Evolutionary conservation across 2,888 invertebrate genomes (phyloP), one percentile per base, ranked within the genome.

Genomic region (Cantharis lateralis): DNA sequence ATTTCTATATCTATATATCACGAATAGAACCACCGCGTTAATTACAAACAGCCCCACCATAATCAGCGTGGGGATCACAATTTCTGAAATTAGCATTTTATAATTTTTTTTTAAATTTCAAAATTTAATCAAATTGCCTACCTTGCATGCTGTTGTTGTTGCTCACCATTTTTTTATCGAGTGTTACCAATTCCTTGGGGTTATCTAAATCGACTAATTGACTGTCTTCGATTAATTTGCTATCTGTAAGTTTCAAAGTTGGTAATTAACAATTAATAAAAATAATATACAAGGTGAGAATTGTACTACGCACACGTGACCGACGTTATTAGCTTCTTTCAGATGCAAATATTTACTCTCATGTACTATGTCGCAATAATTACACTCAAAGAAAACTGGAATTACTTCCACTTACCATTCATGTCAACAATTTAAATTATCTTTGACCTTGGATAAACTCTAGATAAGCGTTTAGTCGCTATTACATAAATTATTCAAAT

Each of bases 1-100:
- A 89, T 93, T 92, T 84, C 92, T 91, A 84, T 93, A 93, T 86
- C 91, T 92, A 88, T 93, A 93, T 85, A 95, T 94, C 84, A 94
- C 91, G 85, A 93, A 92, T 71, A 95, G 91, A 85, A 94, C 92
- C 85, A 93, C 91, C 73, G 93, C 93, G 85, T 95, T 95, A 79
- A 94, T 91, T 80, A 93, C 90, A 87, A 95, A 93, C 71, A 95
- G 90, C 81, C 91, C 91, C 82, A 92, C 91, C 87, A 94, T 94
- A 82, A 94, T 90, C 76, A 93, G 88, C 82, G 92, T 91, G 85
- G 95, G 95, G 83, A 94, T 91, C 84, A 94, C 90, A 83, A 94
- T 90, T 87, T 94, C 94, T 94, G 90, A 80, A 88, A 90, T 84
- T 77, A 81, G 82, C 80, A 10, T 16, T 66, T 13, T 28, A n/a